Evolutionary conservation across 2,888 invertebrate genomes (phyloP).

Genomic region (Entomobrya proxima): DNA sequence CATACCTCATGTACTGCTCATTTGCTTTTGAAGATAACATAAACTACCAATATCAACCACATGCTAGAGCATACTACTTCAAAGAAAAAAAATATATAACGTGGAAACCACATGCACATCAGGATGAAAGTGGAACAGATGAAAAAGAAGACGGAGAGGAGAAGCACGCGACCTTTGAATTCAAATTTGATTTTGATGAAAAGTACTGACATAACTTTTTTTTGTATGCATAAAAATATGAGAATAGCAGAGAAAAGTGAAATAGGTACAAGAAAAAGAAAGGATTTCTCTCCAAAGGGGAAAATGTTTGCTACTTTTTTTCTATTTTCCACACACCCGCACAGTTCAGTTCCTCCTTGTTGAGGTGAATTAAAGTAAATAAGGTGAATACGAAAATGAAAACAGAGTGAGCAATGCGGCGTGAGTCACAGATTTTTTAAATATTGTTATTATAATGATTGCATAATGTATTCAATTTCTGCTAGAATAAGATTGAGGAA

Average conservation of each 20-base stretch:
- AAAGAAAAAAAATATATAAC: conserved; percentile 21
- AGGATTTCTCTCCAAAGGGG: not conserved
- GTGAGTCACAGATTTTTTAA: no score
- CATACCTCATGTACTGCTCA: not conserved
- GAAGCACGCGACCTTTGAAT: conserved; percentile 56
- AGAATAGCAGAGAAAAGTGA: not conserved
- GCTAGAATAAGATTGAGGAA: no score
- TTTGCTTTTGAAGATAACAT: no score
- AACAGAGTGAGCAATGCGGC: no score
- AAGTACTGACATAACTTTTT: conserved; percentile 5
- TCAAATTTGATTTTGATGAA: conserved; percentile 59
- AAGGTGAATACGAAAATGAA: no score
- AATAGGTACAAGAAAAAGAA: not conserved
- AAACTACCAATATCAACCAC: no score
- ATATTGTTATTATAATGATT: no score
- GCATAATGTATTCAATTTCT: no score
- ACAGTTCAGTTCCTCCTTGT: no score
- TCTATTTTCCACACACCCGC: no score
- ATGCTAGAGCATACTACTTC: not conserved
- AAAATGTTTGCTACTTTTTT: not conserved
- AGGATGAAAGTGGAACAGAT: conserved; percentile 10
- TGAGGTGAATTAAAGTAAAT: no score
- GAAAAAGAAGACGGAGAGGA: not conserved
- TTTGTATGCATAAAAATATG: conserved; percentile 18
- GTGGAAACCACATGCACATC: conserved; percentile 13